phyloP scores from a whole-genome alignment of 30 jellyfish, hydroid and myxozoan genomes.

The Chrysaora quinquecirrha region DNA sequence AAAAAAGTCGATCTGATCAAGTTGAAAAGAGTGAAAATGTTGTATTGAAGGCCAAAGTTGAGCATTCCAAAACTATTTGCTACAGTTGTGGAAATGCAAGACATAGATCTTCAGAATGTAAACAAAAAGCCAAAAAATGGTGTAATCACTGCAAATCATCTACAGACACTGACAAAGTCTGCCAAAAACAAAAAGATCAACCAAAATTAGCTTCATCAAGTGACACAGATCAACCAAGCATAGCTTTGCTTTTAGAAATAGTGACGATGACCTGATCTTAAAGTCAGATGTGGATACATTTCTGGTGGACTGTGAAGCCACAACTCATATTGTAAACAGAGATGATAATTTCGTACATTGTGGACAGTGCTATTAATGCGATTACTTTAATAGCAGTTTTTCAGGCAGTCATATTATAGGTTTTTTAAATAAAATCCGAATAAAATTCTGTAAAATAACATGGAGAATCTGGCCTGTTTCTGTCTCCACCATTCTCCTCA shows the following conservation, averaged over 20 bases:
- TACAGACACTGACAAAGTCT: conserved; percentile 54
- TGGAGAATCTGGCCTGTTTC: no score
- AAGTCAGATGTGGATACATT: not conserved
- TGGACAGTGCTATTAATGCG: no score
- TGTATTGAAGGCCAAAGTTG: conserved; percentile 27
- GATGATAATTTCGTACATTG: no score
- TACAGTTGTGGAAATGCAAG: conserved; percentile 64
- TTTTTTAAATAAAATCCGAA: no score
- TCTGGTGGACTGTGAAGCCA: conserved; percentile 75
- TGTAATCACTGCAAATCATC: conserved; percentile 66
- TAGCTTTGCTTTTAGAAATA: conserved; percentile 29
- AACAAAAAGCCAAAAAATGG: conserved; percentile 30
- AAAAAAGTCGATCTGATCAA: no score
- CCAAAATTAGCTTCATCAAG: conserved; percentile 21
- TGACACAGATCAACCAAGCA: conserved; percentile 15
- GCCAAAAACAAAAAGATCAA: conserved; percentile 66
- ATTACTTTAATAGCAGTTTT: no score
- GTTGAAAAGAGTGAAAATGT: no score
- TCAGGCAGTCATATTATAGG: no score
- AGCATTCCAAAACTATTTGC: conserved; percentile 31
- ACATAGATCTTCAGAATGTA: conserved; percentile 72
- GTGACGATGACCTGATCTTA: not conserved
- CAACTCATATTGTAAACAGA: no score
- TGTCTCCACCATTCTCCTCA: no score
- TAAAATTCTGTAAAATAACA: no score